These are phyloP conservation scores for Papilio machaon DNA, from an alignment of 1,140 invertebrate species.

Conservation along the genomic window DNA sequence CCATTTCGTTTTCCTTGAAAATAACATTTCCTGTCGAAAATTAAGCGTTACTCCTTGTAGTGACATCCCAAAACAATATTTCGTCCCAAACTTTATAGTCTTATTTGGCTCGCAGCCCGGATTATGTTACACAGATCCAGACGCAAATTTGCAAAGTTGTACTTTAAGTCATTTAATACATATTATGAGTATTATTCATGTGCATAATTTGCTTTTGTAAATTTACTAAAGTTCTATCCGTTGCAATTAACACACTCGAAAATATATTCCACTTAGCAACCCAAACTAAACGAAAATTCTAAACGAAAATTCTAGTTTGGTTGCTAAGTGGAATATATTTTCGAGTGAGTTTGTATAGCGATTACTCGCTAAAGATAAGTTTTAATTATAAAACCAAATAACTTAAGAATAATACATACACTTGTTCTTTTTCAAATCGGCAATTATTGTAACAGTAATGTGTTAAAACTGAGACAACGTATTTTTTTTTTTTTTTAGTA, in stretches of 20 bases:
- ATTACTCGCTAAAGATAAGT: background rate
- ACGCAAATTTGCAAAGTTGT: constrained; percentile 19
- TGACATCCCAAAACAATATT: constrained; percentile 25
- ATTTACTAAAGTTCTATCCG: background rate
- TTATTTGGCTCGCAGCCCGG: constrained; percentile 11
- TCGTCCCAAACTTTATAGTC: constrained; percentile 15
- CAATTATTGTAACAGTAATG: no score
- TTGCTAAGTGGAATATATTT: background rate
- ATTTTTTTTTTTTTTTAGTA: no score
- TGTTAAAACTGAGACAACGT: no score
- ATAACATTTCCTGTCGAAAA: constrained; percentile 5
- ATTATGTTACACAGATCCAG: constrained; percentile 14
- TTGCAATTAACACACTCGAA: background rate
- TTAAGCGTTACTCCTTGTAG: constrained; percentile 20
- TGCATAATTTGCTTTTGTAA: background rate
- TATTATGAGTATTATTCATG: background rate
- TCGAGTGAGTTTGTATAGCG: background rate
- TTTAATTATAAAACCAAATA: no score
- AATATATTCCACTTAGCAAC: background rate
- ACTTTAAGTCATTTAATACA: background rate
- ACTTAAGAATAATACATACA: no score
- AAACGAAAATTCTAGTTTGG: background rate
- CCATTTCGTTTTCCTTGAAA: background rate
- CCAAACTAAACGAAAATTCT: background rate
- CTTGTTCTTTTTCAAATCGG: no score